Base-by-base conservation (phyloP, 1,140 invertebrate genomes). In the Apis dorsata region DNA sequence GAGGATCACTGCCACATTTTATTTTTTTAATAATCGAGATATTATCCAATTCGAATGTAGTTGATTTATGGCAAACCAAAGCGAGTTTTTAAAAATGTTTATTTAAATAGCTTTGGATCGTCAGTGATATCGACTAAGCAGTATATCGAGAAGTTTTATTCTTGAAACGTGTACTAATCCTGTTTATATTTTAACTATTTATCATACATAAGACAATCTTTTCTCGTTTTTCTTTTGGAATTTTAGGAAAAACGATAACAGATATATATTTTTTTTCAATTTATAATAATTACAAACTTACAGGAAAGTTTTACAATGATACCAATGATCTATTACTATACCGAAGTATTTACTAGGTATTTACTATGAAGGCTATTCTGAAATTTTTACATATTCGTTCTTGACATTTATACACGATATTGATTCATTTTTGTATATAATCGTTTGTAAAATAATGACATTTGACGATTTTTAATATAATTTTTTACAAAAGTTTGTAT, bases 141-240 rank as follows among this genome's bases (percentile, higher is more conserved):
- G 55, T 65, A 15, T 82, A 82, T 77, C 80, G 72, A 82, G 74
- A 82, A 82, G 74, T 82, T 82, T 77, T 82, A 77, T 82, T 82
- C 74, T 77, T 55, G 80, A 77, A 55, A 70, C 24, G 11, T 77
- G 8, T 82, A 44, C 34, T 44, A 77, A 82, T 70, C 72, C 49
- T 77, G 80, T 82, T 77, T 73, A 82, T 74, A 82, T 69, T 57
- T 69, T 82, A 76, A 49, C 60, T 77, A 82, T 77, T 82, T 77
- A 82, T 77, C 66, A 11, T 69, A 74, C 28, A 76, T 82, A 70
- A 49, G 28, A 57, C n/a, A 44, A 82, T 82, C 63, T 65, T 75
- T 55, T 68, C 49, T 66, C 69, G n/a, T 77, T 68, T 76, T 21
- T 9, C 4, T 57, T 59, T 34, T 8, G 63, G 44, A 68, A 53